These are phyloP conservation scores for Mesitornis unicolor DNA, from an alignment of 2,113 vertebrate genomes.

Conservation along the genomic window DNA sequence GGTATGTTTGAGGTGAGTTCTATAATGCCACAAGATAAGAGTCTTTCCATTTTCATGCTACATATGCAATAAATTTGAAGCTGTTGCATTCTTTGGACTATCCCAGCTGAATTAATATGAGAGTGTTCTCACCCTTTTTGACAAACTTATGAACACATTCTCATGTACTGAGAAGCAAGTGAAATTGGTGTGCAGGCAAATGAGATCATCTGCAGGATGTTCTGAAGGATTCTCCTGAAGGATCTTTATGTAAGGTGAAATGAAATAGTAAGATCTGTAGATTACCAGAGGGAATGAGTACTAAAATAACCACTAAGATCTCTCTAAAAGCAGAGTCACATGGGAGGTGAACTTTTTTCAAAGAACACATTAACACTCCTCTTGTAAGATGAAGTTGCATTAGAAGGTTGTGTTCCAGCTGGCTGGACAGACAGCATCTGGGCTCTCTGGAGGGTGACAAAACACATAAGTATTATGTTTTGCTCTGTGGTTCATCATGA, in stretches of 20 bases:
- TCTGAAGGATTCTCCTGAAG: conserved; percentile 13
- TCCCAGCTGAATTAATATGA: not conserved
- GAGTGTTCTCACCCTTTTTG: not conserved
- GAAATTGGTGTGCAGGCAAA: not conserved
- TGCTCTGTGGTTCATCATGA: not conserved
- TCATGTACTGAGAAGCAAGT: not conserved
- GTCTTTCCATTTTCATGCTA: not conserved
- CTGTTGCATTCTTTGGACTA: not conserved
- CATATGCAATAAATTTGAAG: not conserved
- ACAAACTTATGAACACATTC: not conserved
- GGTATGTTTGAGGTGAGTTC: not conserved
- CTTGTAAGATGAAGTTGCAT: conserved; percentile 28
- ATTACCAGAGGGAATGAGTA: conserved; percentile 1
- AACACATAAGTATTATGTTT: not conserved
- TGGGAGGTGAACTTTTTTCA: conserved; percentile 41
- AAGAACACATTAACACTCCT: conserved; percentile 16
- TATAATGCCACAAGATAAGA: not conserved
- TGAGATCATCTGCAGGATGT: not conserved
- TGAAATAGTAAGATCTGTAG: conserved; percentile 43
- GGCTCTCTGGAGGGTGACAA: not conserved
- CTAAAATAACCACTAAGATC: conserved; percentile 28
- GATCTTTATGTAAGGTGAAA: conserved; percentile 40
- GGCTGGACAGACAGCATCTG: conserved; percentile 1
- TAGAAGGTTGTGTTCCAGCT: not conserved
- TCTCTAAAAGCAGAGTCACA: conserved; percentile 29